Evolutionary conservation across 2,888 invertebrate genomes (phyloP), one percentile per base, ranked within the genome.

Genomic region (Liopterus haemorrhoidalis): DNA sequence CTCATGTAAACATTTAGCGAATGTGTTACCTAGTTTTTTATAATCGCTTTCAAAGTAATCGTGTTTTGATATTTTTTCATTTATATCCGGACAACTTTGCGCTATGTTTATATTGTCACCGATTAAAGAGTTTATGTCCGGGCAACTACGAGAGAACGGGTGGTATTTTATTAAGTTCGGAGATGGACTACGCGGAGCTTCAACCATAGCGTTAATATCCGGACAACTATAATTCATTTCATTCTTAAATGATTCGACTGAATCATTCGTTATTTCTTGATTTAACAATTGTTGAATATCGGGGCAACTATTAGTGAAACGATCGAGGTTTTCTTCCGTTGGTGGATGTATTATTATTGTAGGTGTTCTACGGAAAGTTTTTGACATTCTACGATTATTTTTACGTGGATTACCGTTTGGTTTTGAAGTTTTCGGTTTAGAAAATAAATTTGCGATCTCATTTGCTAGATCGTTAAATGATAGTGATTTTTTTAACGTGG

Each of bases 381-480:
- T 65, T 5, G 65, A 64, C 47, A 59, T 54, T 20, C 62, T 54
- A 4, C 64, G 55, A 42, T 38, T 50, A 46, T 18, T 53, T 48
- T 50, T 54, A 6, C 59, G 46, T 4, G 57, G 59, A 49, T 59
- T 61, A 11, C 9, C 8, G 11, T 25, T 38, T 38, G 14, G 19
- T 35, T 46, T 46, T 5, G 40, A 21, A 11, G 48, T 41, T 14
- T 42, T 45, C 15, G 50, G 53, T 41, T 56, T 57, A 0, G 68
- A 67, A 46, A 68, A 43, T 40, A 68, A 57, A 41, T 48, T 57
- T 48, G 66, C 63, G 21, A 68, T 66, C 49, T 67, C 62, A 33
- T 60, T 59, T 41, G 63, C 66, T 15, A 68, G 55, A 56, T 67
- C 67, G 48, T 58, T 52, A 51, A 65, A 68, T 3, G 66, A 66